A percentile compares a stretch with the other conserved stretches of the same genome.
Evolutionary conservation across 2,113 vertebrate species (phyloP).

Genomic region (Oreochromis niloticus): DNA sequence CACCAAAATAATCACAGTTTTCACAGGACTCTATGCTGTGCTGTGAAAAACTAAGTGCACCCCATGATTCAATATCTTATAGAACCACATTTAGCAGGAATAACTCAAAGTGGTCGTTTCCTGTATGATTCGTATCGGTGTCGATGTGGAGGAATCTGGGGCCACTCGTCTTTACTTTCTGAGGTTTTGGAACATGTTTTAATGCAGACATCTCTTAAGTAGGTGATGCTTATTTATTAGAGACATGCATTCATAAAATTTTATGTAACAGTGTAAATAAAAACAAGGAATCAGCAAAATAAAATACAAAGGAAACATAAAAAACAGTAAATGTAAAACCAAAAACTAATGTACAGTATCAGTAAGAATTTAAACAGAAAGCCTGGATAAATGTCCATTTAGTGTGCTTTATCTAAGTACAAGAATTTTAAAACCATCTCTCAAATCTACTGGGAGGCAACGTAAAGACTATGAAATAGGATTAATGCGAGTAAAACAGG

Average conservation of each 20-base stretch:
- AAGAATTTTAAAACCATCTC: not conserved
- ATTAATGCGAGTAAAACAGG: not conserved
- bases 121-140: not conserved
- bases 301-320: not conserved
- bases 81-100: not conserved
- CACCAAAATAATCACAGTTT: not conserved
- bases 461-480: not conserved
- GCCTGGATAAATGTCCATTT: not conserved
- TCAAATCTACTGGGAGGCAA: not conserved
- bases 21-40: not conserved
- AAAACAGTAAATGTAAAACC: rapidly evolving
- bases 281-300: rapidly evolving
- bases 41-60: not conserved
- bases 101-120: not conserved
- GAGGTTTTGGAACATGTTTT: not conserved
- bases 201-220: not conserved
- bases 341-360: not conserved
- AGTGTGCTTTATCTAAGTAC: not conserved
- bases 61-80: not conserved
- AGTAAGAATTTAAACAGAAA: not conserved
- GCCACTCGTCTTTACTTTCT: not conserved
- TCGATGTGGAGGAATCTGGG: not conserved
- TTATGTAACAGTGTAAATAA: not conserved
- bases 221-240: not conserved
- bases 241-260: not conserved